Base-by-base conservation (phyloP, 2,888 invertebrate species). In the Pandemis corylana region DNA sequence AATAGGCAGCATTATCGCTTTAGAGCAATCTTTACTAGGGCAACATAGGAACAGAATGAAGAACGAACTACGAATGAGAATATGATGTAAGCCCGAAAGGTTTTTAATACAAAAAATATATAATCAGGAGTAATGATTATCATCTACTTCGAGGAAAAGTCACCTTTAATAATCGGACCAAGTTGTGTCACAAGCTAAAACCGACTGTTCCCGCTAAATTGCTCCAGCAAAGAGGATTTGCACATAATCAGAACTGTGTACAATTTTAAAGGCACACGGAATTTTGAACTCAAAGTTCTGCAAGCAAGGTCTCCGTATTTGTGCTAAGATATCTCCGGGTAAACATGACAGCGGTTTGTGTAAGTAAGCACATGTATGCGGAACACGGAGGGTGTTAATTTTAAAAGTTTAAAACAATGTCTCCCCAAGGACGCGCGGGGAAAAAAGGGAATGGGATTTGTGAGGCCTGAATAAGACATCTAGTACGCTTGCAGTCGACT, bases 191-290 rank as follows among this genome's bases (percentile, higher is more conserved):
- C 44, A 65, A 78, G 80, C 78, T 80, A 78, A 81, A 83, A 83
- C 82, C 71, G 78, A 79, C 77, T 77, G 76, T 79, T 78, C 76
- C 79, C 79, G 73, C 81, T 80, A 83, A 84, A 85, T 84, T 81
- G 80, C 83, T 77, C 71, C 73, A 78, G 80, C 75, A 80, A 85
- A 83, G 79, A 81, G 80, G 79, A 84, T 84, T 83, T 83, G 76
- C 77, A 78, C 81, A 78, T 72, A 80, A 75, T 79, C 80, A 79
- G 76, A 78, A 74, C 13, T 12, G 66, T 68, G 64, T 42, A 64
- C 74, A 75, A 78, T 76, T 67, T 51, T 28, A n/a, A 44, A 42
- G n/a, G 49, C 5, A n/a, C 66, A 41, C 13, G 2, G 51, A 2
- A 77, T 56, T 76, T 67, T 78, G 64, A 49, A 76, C 78, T 64